Evolutionary conservation across 2,888 invertebrate species (phyloP).

Genomic region (Sisyra terminalis): DNA sequence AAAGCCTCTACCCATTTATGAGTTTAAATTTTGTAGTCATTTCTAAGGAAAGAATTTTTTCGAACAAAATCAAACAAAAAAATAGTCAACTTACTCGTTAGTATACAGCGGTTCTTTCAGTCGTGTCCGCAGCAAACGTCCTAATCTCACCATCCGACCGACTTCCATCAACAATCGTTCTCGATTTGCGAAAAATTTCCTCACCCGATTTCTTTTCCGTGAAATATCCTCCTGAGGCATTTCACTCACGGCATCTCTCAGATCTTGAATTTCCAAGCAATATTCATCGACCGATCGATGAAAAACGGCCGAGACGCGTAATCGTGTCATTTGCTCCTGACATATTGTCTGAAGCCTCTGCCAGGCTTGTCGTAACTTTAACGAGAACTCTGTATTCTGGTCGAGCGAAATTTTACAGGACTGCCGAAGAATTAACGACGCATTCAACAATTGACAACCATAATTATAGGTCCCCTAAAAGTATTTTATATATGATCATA

Average conservation of each 20-base stretch:
- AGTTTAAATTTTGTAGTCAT: too few relatives aligned
- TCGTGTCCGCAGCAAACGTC: conserved; percentile 46
- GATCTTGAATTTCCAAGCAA: conserved; percentile 39
- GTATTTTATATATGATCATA: too few relatives aligned
- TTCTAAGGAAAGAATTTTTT: too few relatives aligned
- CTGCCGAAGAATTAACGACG: conserved; percentile 52
- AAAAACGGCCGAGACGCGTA: conserved; percentile 60
- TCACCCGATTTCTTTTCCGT: conserved; percentile 28
- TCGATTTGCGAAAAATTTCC: conserved; percentile 37
- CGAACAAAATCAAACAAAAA: too few relatives aligned
- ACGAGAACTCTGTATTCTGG: conserved; percentile 35
- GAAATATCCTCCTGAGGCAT: conserved; percentile 27
- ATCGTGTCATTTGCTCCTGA: conserved; percentile 58
- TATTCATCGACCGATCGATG: conserved; percentile 51
- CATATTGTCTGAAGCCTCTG: conserved; percentile 47
- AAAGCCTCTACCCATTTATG: too few relatives aligned
- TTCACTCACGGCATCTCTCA: conserved; percentile 37
- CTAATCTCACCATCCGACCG: conserved; percentile 52
- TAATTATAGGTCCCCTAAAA: conserved; percentile 63
- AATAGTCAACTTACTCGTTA: conserved; percentile 4
- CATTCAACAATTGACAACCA: conserved; percentile 60
- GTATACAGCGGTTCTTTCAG: conserved; percentile 41
- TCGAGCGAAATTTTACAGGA: conserved; percentile 48
- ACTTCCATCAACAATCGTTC: conserved; percentile 52
- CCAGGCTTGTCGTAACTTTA: conserved; percentile 48